These are phyloP conservation scores for Campylomormyrus numenius DNA, from an alignment of 2,113 vertebrate species.

Conservation along the genomic window DNA sequence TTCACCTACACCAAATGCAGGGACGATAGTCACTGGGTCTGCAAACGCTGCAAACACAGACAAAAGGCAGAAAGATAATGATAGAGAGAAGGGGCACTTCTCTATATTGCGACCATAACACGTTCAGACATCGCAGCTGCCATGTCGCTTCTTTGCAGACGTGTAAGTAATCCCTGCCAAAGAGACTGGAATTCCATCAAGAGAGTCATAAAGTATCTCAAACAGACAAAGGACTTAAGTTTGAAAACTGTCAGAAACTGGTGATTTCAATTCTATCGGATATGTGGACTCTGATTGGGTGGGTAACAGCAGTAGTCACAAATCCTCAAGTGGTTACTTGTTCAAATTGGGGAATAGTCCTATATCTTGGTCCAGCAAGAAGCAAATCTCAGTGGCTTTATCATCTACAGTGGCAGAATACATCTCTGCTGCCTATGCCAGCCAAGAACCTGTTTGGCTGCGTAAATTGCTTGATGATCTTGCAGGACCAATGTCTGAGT, in stretches of 20 bases:
- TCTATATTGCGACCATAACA: not conserved
- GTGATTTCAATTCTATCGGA: not conserved
- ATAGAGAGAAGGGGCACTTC: not conserved
- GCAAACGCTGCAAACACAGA: too few relatives aligned
- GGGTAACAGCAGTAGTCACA: not conserved
- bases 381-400: not conserved
- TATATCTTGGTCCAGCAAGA: not conserved
- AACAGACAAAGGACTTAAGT: not conserved
- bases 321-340: not conserved
- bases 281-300: not conserved
- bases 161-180: not conserved
- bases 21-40: too few relatives aligned
- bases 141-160: not conserved
- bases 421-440: not conserved
- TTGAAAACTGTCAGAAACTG: not conserved
- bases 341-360: not conserved
- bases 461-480: not conserved
- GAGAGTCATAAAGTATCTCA: not conserved
- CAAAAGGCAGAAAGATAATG: too few relatives aligned
- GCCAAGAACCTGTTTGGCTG: not conserved
- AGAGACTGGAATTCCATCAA: not conserved
- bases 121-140: not conserved
- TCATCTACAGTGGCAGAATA: not conserved
- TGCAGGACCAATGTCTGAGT: not conserved
- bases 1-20: too few relatives aligned